Base-by-base conservation (phyloP, 2,113 vertebrate genomes). In the Condylura cristata region DNA sequence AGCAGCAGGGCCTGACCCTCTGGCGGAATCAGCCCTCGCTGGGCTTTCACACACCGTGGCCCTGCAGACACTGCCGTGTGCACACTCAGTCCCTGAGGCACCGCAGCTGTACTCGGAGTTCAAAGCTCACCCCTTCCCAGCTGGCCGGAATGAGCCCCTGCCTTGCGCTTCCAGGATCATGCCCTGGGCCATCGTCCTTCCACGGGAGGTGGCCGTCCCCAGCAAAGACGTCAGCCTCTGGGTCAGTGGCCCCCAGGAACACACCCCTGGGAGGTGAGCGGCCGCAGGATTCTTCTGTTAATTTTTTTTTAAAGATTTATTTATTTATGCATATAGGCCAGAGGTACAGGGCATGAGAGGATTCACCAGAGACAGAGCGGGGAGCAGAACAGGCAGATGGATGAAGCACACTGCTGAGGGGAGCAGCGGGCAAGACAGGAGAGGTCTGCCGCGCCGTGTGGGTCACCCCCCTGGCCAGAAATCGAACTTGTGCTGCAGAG, bases 21-120 rank as follows among this genome's bases (percentile, higher is more conserved):
- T 24, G 18, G 2, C 2, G 51, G 37, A 4, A 10, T 37, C 58
- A 2, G 2, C 28, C 65, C 74, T n/a, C 41, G 0, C 17, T 4
- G 48, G 68, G 17, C 51, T 14, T 18, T 7, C 2, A 1, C 39
- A 34, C 32, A 0, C 0, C 41, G 37, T 22, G 7, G 10, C 0
- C 0, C 12, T 3, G 1, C 13, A 3, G n/a, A 2, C 37, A 17
- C 30, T 58, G 22, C 28, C 13, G 2, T 12, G 28, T 2, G 17
- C 17, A 14, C 3, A 17, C 0, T 8, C 4, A 53, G 34, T 17
- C 44, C 18, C 44, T 9, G n/a, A 80, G 0, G 24, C 5, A 20
- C 4, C 0, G 1, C 2, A 3, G n/a, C 32, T 6, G 61, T 56
- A 53, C 5, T 51, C 37, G 28, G 46, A 32, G 37, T 26, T 75